Percentiles rank a stretch among this genome's conserved stretches.
These are phyloP conservation scores for Pavo muticus DNA, from an alignment of 2,113 vertebrate species.

Conservation along the genomic window DNA sequence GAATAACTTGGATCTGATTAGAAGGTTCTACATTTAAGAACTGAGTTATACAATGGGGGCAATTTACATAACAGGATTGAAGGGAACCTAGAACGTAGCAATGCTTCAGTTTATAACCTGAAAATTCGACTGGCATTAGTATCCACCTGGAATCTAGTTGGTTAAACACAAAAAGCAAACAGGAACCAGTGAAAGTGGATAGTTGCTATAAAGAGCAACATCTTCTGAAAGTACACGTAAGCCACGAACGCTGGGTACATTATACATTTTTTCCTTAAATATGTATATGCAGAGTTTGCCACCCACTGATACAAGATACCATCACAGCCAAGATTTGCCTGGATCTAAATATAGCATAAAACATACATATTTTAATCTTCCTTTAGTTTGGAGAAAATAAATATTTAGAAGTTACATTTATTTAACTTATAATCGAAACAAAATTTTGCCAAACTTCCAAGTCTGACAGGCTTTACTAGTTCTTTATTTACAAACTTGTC, in stretches of 20 bases:
- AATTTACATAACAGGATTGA: background rate
- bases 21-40: background rate
- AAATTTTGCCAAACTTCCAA: background rate
- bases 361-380: background rate
- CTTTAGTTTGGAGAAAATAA: background rate
- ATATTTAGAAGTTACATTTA: background rate
- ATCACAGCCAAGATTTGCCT: background rate
- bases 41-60: background rate
- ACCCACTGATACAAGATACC: background rate
- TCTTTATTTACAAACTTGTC: background rate
- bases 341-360: background rate
- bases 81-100: background rate
- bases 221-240: background rate
- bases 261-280: background rate
- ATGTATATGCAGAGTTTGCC: background rate
- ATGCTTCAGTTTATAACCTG: background rate
- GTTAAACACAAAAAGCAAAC: background rate
- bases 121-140: background rate
- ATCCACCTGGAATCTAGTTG: background rate
- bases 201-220: background rate
- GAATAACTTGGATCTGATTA: background rate
- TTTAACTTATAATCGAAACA: background rate
- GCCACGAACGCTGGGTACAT: too few relatives aligned
- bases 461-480: background rate
- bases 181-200: background rate